Evolutionary conservation across 2,888 invertebrate genomes (phyloP), one percentile per base, ranked within the genome.

Genomic region (Lamellibrachia columna): DNA sequence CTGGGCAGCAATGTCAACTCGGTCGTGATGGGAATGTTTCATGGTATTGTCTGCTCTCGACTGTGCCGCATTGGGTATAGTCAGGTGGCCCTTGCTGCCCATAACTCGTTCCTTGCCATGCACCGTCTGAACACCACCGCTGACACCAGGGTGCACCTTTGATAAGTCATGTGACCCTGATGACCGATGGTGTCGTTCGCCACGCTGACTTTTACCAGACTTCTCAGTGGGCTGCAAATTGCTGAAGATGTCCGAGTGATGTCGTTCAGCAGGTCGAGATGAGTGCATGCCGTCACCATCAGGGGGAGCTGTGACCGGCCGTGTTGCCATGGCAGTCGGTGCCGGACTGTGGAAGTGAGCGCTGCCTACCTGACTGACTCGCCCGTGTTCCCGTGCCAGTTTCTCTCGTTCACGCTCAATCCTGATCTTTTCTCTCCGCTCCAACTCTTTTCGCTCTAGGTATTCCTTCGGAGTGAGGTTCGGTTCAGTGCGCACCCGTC

Each of bases 401-500:
- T 75, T 75, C 75, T 75, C 75, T 22, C 75, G 75, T 22, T 75
- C 75, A 2, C 75, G 15, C 75, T 75, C 75, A n/a, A 75, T 75
- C 75, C 75, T 11, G 75, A 75, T 90, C 90, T 92, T 91, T 7
- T 92, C 92, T 75, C 90, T 22, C 15, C 75, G 75, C 28, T 91
- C 55, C 91, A 15, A 6, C 92, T 93, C 91, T n/a, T 60, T 28
- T 40, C 93, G 52, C 91, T 93, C 93, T n/a, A 92, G 91, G 58
- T 93, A 93, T 91, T 93, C 92, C 52, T 90, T 90, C 9, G 92
- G 92, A n/a, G 93, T 93, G n/a, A 93, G 53, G 75, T 92, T 58
- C 8, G 93, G 93, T 58, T 93, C 93, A 0, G 93, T 93, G 52
- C 92, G 93, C 28, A 93, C 93, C 9, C 93, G 40, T 2, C 92